These are phyloP conservation scores for Perca fluviatilis DNA, from an alignment of 2,113 vertebrate species.

Conservation along the genomic window DNA sequence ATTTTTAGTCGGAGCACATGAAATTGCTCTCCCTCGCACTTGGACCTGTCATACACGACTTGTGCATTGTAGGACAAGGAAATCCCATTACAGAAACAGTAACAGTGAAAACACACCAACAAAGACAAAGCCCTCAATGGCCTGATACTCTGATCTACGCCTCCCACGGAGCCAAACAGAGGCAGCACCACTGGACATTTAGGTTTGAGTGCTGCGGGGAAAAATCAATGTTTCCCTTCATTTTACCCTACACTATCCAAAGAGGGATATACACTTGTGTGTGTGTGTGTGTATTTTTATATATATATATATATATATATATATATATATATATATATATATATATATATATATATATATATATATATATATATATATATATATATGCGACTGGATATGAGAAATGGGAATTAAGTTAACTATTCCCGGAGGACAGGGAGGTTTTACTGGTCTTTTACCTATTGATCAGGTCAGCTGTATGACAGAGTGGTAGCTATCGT, in stretches of 20 bases:
- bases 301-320: no score
- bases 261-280: neutral
- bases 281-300: no score
- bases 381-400: neutral
- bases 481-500: slow-evolving; percentile 21
- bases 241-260: neutral
- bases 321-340: no score
- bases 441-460: neutral
- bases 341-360: no score
- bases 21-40: slow-evolving; percentile 14
- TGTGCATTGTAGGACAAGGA: neutral
- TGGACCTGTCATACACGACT: neutral
- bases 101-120: slow-evolving; percentile 10
- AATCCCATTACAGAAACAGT: slow-evolving; percentile 15
- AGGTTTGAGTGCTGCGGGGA: neutral
- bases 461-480: neutral
- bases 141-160: neutral
- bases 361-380: no score
- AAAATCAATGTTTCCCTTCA: slow-evolving; percentile 2
- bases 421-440: neutral
- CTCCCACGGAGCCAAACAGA: slow-evolving; percentile 8
- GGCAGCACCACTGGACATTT: neutral
- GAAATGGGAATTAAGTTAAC: neutral
- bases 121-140: neutral
- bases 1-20: neutral